Evolutionary conservation across 1,140 invertebrate species (phyloP).

Genomic region (Lysiphlebus fabarum): DNA sequence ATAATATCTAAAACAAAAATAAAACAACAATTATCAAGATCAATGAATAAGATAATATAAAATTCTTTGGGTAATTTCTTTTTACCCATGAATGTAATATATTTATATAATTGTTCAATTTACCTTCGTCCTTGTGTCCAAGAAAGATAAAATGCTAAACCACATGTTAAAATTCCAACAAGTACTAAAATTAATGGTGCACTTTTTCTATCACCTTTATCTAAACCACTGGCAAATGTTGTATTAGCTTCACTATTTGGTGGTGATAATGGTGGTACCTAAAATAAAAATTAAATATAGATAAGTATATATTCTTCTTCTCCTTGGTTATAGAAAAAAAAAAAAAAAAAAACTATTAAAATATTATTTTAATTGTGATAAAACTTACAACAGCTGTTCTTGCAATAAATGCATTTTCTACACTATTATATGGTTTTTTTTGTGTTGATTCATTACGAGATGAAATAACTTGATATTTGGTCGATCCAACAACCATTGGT

Average conservation of each 20-base stretch:
- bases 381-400: conserved; percentile 52
- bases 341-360: too few relatives aligned
- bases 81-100: too few relatives aligned
- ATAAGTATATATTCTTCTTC: too few relatives aligned
- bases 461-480: conserved; percentile 43
- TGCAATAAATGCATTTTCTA: conserved; percentile 51
- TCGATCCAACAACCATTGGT: conserved; percentile 44
- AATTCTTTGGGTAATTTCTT: too few relatives aligned
- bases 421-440: conserved; percentile 42
- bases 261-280: conserved; percentile 52
- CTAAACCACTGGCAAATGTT: conserved; percentile 46
- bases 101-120: conserved; percentile 9
- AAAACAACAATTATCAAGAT: neutral
- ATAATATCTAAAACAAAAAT: conserved; percentile 44
- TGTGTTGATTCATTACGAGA: conserved; percentile 23
- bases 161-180: conserved; percentile 50
- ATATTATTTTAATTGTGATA: too few relatives aligned
- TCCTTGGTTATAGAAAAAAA: too few relatives aligned
- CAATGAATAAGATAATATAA: too few relatives aligned
- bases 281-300: too few relatives aligned
- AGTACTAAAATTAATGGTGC: conserved; percentile 46
- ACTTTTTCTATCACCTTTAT: conserved; percentile 47
- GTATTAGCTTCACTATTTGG: conserved; percentile 50
- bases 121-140: conserved; percentile 51
- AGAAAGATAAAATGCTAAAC: conserved; percentile 47